Percentiles rank a stretch among this genome's conserved stretches.
Conservation (phyloP, 1,140 invertebrate species). For the Dolichoris vasculosae region DNA sequence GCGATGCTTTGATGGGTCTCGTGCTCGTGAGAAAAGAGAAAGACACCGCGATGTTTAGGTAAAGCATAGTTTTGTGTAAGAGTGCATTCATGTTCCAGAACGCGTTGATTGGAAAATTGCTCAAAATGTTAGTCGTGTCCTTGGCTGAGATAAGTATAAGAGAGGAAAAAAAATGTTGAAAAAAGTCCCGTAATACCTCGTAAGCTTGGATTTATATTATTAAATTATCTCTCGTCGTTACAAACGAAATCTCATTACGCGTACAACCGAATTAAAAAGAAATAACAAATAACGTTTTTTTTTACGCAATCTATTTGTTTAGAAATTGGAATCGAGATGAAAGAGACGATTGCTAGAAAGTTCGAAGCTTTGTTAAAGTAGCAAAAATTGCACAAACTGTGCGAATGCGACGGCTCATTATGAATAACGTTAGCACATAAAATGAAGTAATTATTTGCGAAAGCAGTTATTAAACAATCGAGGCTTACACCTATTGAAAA, state of each 20-base stretch:
- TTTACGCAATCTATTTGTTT: not conserved
- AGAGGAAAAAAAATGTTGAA: not conserved
- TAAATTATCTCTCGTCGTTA: not conserved
- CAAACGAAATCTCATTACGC: not conserved
- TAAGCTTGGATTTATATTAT: too few species aligned
- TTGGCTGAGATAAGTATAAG: slow-evolving; percentile 25
- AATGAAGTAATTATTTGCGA: not conserved
- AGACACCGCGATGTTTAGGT: not conserved
- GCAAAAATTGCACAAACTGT: not conserved
- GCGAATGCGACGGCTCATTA: not conserved
- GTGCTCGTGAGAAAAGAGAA: not conserved
- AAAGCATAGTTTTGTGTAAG: not conserved
- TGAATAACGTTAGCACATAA: not conserved
- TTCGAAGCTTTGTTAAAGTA: not conserved
- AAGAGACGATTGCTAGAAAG: not conserved
- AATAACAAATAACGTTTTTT: not conserved
- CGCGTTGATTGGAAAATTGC: slow-evolving; percentile 39
- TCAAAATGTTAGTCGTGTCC: not conserved
- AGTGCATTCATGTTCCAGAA: slow-evolving; percentile 13
- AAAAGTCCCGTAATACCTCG: not conserved
- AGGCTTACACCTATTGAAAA: not conserved
- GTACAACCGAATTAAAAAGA: not conserved
- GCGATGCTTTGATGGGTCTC: not conserved
- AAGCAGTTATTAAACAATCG: not conserved
- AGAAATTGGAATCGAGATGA: not conserved